Evolutionary conservation across 1,140 invertebrate species (phyloP), one percentile per base, ranked within the genome.

Genomic region (Leptinotarsa undecemlineata): DNA sequence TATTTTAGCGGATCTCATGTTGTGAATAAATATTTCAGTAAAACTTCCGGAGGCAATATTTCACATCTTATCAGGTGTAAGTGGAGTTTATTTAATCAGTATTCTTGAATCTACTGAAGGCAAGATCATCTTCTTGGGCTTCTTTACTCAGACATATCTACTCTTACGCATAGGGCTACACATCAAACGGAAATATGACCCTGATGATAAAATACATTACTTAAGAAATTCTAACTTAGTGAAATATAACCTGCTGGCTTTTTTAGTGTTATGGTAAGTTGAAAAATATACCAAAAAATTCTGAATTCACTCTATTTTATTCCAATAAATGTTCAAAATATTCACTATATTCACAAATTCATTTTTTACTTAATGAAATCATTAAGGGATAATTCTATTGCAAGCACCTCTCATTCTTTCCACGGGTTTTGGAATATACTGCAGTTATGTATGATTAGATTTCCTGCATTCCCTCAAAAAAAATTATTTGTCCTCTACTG

Each of bases 201-300:
- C 33, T 26, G 23, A 13, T 21, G 63, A 74, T 20, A 76, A 73
- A 21, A 64, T 64, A 63, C 13, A 17, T 20, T 68, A 64, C 8
- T 62, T 73, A 42, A 33, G 42, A 19, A 66, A 19, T 42, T 61
- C 72, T 57, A 70, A 70, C 19, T 47, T 74, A 15, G 20, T 73
- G 47, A 72, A 78, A 57, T 76, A 78, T 67, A 23, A 15, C 47
- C 48, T 78, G 61, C 74, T 78, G 63, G 47, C 51, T 33, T 51
- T 70, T 8, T 71, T 79, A 73, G 72, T 79, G 13, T 74, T 76
- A 74, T 79, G 77, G 79, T 81, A 75, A 78, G 75, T 74, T 68
- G 17, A 67, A 71, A 21, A 68, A 68, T 17, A 21, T 63, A 57
- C 8, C 33, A 42, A 42, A 42, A 42, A 5, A 33, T 33, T 42